Base-by-base conservation (phyloP, 2,888 invertebrate species). In the Penaeus monodon region DNA sequence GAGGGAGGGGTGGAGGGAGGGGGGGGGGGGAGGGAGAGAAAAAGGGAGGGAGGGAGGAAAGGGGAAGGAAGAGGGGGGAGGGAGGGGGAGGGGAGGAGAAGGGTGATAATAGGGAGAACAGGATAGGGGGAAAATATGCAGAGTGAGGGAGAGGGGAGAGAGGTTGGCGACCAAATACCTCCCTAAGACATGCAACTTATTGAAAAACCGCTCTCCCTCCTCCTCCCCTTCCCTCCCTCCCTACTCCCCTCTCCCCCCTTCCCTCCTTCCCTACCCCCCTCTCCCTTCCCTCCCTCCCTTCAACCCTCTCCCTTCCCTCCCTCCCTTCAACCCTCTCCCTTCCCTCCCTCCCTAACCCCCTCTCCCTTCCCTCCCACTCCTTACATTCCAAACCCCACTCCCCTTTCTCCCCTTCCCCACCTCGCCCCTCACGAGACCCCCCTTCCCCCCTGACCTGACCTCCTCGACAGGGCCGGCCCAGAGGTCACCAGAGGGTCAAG, bases 401-500 rank as follows among this genome's bases (percentile, higher is more conserved):
- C 17, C 73, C 73, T 12, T 33, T 73, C 73, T 3, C 73, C 73
- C 73, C 27, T 2, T 29, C 17, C 73, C 27, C 73, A 6, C n/a
- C 22, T n/a, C 44, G 24, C 27, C 49, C 77, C 49, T 57, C 77
- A 12, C 33, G 27, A n/a, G n/a, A n/a, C n/a, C n/a, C n/a, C 38
- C n/a, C 0, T 1, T 8, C 44, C 78, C 57, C 65, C 49, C 49
- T 68, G 84, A 84, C 84, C 66, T 77, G 77, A 77, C 85, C 73
- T 38, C 84, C 68, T 85, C 70, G 70, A 29, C 64, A 63, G 70
- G 38, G 38, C 63, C 84, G 17, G 24, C 44, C 65, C 57, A 57
- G 17, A 44, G 83, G 77, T 84, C 77, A 77, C 76, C 65, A 10
- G 12, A 65, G 20, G 83, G 65, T 73, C 83, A 63, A 10, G 33